A percentile compares a stretch with the other conserved stretches of the same genome.
These are phyloP conservation scores for Dryobates pubescens DNA, from an alignment of 2,797 vertebrate species.

Conservation along the genomic window DNA sequence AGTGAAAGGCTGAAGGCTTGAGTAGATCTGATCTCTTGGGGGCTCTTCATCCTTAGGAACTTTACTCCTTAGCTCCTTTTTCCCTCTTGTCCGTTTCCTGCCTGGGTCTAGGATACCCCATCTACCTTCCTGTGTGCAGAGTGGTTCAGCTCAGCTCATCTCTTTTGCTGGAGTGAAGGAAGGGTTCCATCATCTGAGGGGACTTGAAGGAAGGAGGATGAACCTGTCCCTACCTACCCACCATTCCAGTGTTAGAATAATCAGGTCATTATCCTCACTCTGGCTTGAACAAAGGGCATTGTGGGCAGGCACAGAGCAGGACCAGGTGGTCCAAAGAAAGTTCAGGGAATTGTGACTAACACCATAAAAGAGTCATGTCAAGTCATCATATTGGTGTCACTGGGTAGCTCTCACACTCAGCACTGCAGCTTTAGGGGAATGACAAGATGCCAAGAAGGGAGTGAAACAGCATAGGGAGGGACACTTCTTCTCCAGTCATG, in stretches of 20 bases:
- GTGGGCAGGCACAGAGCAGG: background rate
- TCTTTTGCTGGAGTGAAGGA: background rate
- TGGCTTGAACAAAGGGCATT: background rate
- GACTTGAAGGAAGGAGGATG: background rate
- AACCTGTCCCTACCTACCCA: background rate
- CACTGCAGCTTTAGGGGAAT: background rate
- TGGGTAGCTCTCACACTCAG: background rate
- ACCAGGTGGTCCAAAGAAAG: background rate
- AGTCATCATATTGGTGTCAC: background rate
- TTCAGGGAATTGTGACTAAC: background rate
- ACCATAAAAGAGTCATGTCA: background rate
- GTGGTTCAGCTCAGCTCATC: background rate
- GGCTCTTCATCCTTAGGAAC: background rate
- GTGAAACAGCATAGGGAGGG: background rate
- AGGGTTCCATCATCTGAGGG: background rate
- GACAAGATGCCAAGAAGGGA: background rate
- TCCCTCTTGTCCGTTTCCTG: background rate
- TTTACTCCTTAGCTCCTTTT: background rate
- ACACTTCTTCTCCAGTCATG: background rate
- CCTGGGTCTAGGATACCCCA: background rate
- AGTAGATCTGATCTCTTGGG: background rate
- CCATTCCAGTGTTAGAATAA: background rate
- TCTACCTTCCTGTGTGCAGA: background rate
- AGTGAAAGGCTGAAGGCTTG: background rate
- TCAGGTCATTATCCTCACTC: background rate